Evolutionary conservation across 2,797 vertebrate genomes (phyloP), one percentile per base, ranked within the genome.

Genomic region (Aphelocoma californica): DNA sequence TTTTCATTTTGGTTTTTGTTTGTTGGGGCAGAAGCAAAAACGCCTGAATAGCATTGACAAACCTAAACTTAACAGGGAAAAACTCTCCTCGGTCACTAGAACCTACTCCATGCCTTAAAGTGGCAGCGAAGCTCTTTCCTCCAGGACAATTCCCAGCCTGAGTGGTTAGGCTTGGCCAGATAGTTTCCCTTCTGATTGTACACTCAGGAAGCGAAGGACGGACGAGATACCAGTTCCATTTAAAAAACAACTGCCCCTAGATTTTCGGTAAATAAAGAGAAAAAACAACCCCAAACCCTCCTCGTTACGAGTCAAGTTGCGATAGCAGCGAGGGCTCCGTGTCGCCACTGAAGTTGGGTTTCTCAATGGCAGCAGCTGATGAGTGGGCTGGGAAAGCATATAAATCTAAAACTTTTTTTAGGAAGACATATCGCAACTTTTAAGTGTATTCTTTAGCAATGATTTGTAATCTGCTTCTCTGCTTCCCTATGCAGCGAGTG

Each of bases 1-100:
- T 98, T 98, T 98, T 98, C 97, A 98, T 98, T 98, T 98, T 98
- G 98, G 97, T 96, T 97, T 98, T 97, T 97, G 98, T 98, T 98
- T 97, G 98, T 98, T 98, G 95, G 95, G 83, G 96, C 95, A 95
- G 95, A 94, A 96, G 90, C 84, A 90, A 91, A 91, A 92, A 13
- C 19, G 77, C 91, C 94, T 91, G 54, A 80, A 88, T 73, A 79
- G 85, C 90, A 83, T 89, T 92, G 89, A 78, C 90, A 95, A 78
- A 75, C 86, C 88, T 82, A 45, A 65, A 92, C 50, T 90, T 67
- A 77, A 32, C 51, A 75, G 74, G 90, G 69, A 32, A 73, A 95
- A 84, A 25, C 60, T 86, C 54, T 45, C 45, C 48, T 56, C 78
- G 78, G 88, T 90, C 91, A 71, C 90, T 82, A 85, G 88, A 94